These are phyloP conservation scores for Trachythela sp. DNA, from an alignment of 64 coral and sea anemone species.

Conservation along the genomic window DNA sequence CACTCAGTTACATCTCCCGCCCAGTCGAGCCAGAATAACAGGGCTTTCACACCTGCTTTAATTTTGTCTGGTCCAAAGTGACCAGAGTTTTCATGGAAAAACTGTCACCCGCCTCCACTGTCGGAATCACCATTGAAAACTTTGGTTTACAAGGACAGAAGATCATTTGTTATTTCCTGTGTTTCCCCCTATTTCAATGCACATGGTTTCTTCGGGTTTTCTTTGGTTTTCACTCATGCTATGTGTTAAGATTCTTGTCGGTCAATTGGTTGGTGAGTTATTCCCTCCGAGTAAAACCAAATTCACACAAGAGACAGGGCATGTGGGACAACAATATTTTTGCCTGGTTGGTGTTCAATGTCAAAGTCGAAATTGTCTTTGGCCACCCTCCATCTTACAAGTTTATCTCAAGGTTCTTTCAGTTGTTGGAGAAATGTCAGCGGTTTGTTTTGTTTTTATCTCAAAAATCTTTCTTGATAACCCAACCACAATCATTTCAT, in stretches of 20 bases:
- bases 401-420: slow-evolving; percentile 29
- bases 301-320: slow-evolving; percentile 24
- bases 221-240: background rate
- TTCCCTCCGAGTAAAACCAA: slow-evolving; percentile 6
- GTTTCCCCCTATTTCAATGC: slow-evolving; percentile 8
- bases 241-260: background rate
- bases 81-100: no score
- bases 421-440: background rate
- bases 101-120: no score
- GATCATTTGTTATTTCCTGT: background rate
- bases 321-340: background rate
- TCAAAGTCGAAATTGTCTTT: slow-evolving; percentile 19
- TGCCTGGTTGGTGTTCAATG: slow-evolving; percentile 26
- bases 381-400: background rate
- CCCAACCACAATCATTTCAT: no score
- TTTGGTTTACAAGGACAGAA: no score
- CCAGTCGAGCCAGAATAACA: no score
- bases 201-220: slow-evolving; percentile 7
- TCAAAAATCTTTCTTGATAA: no score
- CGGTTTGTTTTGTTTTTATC: no score
- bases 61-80: no score
- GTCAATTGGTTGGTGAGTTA: background rate
- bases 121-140: no score
- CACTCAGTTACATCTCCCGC: no score
- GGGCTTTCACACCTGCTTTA: no score